A percentile compares a stretch with the other conserved stretches of the same genome.
phyloP scores from a whole-genome alignment of 2,113 vertebrate genomes.

The Brachirus orientalis region DNA sequence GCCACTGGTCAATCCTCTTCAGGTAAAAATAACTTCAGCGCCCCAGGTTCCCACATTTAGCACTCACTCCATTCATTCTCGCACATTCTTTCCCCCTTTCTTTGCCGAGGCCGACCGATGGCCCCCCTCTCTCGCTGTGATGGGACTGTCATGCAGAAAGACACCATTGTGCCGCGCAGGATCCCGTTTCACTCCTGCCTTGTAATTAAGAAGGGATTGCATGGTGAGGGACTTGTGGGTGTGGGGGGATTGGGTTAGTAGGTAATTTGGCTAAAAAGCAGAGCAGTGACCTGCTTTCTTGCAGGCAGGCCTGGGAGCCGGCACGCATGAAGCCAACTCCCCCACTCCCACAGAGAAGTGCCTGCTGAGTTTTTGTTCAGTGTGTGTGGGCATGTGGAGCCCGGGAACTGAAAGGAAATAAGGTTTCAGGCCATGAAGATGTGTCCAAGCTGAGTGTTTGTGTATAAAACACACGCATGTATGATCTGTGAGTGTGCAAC shows the following conservation, averaged over 20 bases:
- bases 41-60: slow-evolving; percentile 70
- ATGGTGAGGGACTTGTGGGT: slow-evolving; percentile 41
- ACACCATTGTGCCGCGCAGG: slow-evolving; percentile 76
- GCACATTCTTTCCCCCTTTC: slow-evolving; percentile 71
- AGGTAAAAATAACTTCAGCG: slow-evolving; percentile 68
- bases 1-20: slow-evolving; percentile 39
- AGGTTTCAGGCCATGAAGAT: not conserved
- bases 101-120: slow-evolving; percentile 51
- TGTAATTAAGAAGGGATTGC: slow-evolving; percentile 83
- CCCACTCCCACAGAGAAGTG: slow-evolving; percentile 51
- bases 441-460: not conserved
- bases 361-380: slow-evolving; percentile 71
- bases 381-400: slow-evolving; percentile 65
- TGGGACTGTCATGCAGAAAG: slow-evolving; percentile 83
- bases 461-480: too few relatives aligned
- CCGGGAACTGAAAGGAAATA: slow-evolving; percentile 12
- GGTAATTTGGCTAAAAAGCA: slow-evolving; percentile 75
- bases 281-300: slow-evolving; percentile 67
- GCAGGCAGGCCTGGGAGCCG: slow-evolving; percentile 49
- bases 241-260: slow-evolving; percentile 54
- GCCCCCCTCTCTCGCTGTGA: slow-evolving; percentile 49
- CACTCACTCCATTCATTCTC: slow-evolving; percentile 56
- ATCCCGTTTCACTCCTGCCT: slow-evolving; percentile 79
- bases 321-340: slow-evolving; percentile 52
- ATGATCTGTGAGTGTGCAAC: too few relatives aligned